These are phyloP conservation scores for Myrmecobius fasciatus DNA, from an alignment of 2,113 vertebrate genomes.

Conservation along the genomic window DNA sequence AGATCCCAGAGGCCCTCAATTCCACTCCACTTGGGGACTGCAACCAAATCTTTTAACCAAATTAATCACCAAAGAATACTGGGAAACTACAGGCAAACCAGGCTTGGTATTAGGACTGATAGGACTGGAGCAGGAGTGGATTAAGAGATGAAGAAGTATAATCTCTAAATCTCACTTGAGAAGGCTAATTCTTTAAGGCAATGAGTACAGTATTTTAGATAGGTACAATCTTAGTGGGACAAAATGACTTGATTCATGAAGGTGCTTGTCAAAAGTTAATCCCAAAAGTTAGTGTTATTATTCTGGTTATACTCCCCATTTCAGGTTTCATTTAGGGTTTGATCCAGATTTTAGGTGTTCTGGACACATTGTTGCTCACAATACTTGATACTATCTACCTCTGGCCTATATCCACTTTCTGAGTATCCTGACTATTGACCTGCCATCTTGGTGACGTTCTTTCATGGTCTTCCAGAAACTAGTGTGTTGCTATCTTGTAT, in stretches of 20 bases:
- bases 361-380: background rate
- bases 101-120: background rate
- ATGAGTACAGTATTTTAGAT: background rate
- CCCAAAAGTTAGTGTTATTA: background rate
- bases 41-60: background rate
- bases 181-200: background rate
- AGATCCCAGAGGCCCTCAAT: background rate
- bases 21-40: background rate
- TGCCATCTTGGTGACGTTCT: background rate
- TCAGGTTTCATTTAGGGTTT: background rate
- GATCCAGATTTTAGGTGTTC: background rate
- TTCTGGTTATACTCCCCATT: background rate
- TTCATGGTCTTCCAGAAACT: background rate
- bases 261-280: background rate
- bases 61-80: background rate
- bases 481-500: background rate
- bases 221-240: background rate
- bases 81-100: background rate
- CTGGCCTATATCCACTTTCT: background rate
- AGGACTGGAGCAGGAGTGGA: conserved; percentile 11
- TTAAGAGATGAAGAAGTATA: conserved; percentile 27
- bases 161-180: conserved; percentile 42
- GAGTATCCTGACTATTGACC: background rate
- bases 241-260: background rate
- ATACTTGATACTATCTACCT: background rate